A percentile compares a stretch with the other conserved stretches of the same genome.
phyloP scores from a whole-genome alignment of 2,888 invertebrate species.

The Ennomos quercinarius region DNA sequence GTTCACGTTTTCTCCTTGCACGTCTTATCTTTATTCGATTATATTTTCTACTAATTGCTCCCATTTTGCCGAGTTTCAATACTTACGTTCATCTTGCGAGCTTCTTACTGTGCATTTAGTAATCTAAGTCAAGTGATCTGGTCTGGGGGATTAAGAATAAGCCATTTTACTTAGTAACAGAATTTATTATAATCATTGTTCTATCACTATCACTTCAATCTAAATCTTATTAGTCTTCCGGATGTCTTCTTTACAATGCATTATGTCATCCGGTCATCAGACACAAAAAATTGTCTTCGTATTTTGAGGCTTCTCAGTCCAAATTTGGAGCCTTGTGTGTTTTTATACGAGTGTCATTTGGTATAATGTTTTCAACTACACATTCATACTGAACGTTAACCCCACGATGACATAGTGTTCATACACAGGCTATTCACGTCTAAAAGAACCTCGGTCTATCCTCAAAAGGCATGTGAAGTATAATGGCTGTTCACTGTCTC shows the following conservation, averaged over 20 bases:
- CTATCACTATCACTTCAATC: too few species aligned
- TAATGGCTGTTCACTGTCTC: conserved; percentile 58
- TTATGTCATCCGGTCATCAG: too few species aligned
- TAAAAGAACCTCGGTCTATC: conserved; percentile 26
- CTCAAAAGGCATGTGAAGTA: conserved; percentile 48
- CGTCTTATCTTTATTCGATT: conserved; percentile 39
- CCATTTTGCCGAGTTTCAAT: conserved; percentile 39
- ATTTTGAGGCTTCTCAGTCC: too few species aligned
- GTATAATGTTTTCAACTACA: neutral
- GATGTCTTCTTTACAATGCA: too few species aligned
- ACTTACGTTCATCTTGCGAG: conserved; percentile 35
- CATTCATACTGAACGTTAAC: neutral
- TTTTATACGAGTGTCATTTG: neutral
- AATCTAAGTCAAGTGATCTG: conserved; percentile 26
- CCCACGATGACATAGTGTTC: conserved; percentile 6
- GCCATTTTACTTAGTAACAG: conserved; percentile 8
- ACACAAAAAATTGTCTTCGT: too few species aligned
- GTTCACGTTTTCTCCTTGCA: conserved; percentile 41
- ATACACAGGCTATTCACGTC: conserved; percentile 23
- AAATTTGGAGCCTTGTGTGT: too few species aligned
- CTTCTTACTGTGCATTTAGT: conserved; percentile 25
- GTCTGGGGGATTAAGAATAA: conserved; percentile 16
- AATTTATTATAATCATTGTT: conserved; percentile 2
- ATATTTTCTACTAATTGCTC: conserved; percentile 43
- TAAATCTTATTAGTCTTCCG: too few species aligned